Evolutionary conservation across 1,140 invertebrate genomes (phyloP), one percentile per base, ranked within the genome.

Genomic region (Panagrolaimus sp.): DNA sequence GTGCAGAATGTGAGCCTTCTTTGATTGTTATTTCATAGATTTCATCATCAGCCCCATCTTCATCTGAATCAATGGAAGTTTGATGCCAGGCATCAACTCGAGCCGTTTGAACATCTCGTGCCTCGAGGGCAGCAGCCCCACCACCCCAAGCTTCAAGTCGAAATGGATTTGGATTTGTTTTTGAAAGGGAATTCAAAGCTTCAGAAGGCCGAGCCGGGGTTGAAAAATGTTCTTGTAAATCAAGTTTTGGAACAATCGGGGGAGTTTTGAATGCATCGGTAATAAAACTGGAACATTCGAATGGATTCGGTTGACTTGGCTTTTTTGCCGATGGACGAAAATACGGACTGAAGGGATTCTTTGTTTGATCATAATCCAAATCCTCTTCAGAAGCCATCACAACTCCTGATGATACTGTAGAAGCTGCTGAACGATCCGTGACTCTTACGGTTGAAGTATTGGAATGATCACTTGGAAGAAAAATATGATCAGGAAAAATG

Each of bases 321-420:
- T 28, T n/a, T 46, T 69, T 69, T 24, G 26, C 45, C 12, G 45
- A 43, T 1, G 62, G 68, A 32, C 48, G 67, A 45, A 77, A 75
- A 24, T 43, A 65, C 12, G 73, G 73, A 32, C 63, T 65, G 43
- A 73, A 73, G 1, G 72, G 72, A 65, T 73, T 73, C 6, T 65
- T 75, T 26, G 62, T 46, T 10, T 58, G 72, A 52, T 72, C 72
- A 58, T 67, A 44, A 67, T 67, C 43, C 9, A 26, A 63, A 15
- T 46, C 58, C 32, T 68, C 17, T 9, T 64, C n/a, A 32, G 66
- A 12, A 38, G 32, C 32, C 43, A 68, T 45, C 48, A 26, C 17
- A 15, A 58, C 21, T 7, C 46, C 24, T 12, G 58, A n/a, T 21
- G 15, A 24, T 2, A n/a, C 52, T 12, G 21, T 58, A 14, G 21